phyloP scores from a whole-genome alignment of 2,113 vertebrate species.

The Eudyptes chrysolophus region DNA sequence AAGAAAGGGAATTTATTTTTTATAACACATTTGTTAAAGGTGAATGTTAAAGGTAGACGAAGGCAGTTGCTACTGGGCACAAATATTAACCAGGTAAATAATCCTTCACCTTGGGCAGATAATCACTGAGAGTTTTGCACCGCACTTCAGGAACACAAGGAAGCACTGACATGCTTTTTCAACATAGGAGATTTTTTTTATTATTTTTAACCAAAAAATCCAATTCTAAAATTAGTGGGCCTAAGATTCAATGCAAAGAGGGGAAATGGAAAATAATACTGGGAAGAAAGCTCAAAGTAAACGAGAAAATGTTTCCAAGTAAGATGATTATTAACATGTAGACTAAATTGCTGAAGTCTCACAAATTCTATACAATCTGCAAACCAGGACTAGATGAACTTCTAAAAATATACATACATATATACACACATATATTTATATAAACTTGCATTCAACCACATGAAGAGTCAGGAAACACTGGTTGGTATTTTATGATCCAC shows the following conservation, averaged over 20 bases:
- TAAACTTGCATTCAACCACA: background rate
- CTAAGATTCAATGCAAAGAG: background rate
- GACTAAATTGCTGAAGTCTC: background rate
- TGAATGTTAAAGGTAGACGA: background rate
- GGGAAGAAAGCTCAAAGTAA: background rate
- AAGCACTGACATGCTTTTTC: background rate
- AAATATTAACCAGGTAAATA: background rate
- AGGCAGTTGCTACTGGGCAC: background rate
- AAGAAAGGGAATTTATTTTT: background rate
- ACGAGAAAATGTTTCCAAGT: background rate
- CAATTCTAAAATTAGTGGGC: background rate
- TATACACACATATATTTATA: background rate
- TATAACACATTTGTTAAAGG: background rate
- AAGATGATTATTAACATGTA: background rate
- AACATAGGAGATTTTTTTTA: background rate
- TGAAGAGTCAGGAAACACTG: background rate
- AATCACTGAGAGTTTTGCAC: background rate
- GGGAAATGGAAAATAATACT: background rate
- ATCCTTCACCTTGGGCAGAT: background rate
- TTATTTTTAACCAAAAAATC: background rate
- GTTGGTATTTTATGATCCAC: background rate
- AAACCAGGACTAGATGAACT: background rate
- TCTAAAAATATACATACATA: background rate
- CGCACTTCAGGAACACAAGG: background rate
- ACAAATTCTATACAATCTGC: background rate